Evolutionary conservation across 2,888 invertebrate genomes (phyloP), one percentile per base, ranked within the genome.

Genomic region (Tetheella fluctuosa): DNA sequence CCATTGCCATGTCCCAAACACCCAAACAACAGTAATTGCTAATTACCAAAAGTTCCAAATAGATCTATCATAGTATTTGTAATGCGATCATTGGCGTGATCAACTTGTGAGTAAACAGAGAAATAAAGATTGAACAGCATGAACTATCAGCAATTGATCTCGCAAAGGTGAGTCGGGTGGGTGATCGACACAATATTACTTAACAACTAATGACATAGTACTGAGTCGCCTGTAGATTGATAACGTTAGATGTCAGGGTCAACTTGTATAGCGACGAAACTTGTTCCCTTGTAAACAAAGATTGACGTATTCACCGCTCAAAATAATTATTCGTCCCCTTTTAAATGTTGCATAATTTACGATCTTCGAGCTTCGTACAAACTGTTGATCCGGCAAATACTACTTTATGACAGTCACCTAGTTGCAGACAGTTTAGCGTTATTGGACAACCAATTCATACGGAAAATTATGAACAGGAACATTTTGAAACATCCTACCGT

Each of bases 311-410:
- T 10, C 28, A 48, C 8, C 17, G 28, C 30, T 28, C 10, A 30
- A 25, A 25, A 28, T 28, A 25, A 54, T 30, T 54, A 54, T 30
- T 13, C 17, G 17, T 2, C 30, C 30, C 17, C 13, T 30, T 4
- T 25, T 54, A 12, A 23, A 54, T 28, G n/a, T 54, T 54, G 15
- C 53, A 54, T 54, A 28, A 54, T 54, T 25, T 25, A 54, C 23
- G 53, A 54, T 8, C 53, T 54, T 28, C 53, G n/a, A n/a, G 53
- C 39, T 39, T 39, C 39, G n/a, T 15, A 39, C 39, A 39, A n/a
- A 39, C 5, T n/a, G 15, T n/a, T 39, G n/a, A 12, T 37, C 13
- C 15, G 30, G 30, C 30, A 1, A 37, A 37, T 37, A 37, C 15
- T 15, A 37, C 34, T 4, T 39, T 39, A 39, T 39, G n/a, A 7